Conservation (phyloP, 2,797 vertebrate species). For the Coilia nasus region DNA sequence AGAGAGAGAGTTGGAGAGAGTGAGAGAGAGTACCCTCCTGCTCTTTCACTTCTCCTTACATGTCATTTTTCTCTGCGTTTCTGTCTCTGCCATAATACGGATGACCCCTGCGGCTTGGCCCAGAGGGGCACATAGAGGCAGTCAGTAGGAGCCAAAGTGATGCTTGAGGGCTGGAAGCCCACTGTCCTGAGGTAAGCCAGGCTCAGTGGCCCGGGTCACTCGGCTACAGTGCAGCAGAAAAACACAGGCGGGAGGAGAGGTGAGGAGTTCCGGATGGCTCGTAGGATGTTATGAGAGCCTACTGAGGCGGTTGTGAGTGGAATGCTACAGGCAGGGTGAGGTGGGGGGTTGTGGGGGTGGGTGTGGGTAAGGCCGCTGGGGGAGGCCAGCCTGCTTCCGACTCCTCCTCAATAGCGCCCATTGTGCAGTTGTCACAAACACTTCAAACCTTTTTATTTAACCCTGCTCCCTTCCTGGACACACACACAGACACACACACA, state of each 20-base stretch:
- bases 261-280: not conserved
- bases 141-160: not conserved
- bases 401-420: conserved; percentile 56
- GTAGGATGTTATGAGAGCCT: not conserved
- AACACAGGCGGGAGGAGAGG: not conserved
- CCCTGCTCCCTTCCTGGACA: not conserved
- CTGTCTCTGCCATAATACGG: not conserved
- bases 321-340: not conserved
- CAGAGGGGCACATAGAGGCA: not conserved
- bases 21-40: not conserved
- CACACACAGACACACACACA: conserved; percentile 14
- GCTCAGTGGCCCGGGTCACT: not conserved
- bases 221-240: not conserved
- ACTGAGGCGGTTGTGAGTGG: not conserved
- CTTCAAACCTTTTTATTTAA: conserved; percentile 31
- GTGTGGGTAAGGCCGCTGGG: conserved; percentile 49
- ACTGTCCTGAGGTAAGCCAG: not conserved
- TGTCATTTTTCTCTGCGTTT: not conserved
- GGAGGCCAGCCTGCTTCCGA: conserved; percentile 53
- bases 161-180: not conserved
- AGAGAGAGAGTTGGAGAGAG: not conserved
- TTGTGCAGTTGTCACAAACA: conserved; percentile 53
- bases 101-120: not conserved
- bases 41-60: conserved; percentile 10
- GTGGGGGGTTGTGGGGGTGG: not conserved